phyloP scores from a whole-genome alignment of 2,797 vertebrate species.

The Erethizon dorsatum region DNA sequence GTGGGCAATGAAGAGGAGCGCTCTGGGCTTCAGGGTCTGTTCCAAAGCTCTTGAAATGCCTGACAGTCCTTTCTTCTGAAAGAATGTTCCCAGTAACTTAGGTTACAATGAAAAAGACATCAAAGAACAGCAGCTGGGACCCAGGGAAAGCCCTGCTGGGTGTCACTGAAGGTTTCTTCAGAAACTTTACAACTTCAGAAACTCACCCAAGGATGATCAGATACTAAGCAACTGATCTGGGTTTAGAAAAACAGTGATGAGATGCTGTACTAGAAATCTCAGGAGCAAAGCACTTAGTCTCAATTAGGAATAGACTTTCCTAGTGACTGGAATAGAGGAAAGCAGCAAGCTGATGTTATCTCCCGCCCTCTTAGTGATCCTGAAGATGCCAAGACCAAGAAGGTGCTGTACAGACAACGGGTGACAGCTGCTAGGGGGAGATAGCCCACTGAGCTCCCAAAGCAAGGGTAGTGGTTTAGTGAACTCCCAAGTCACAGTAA shows the following conservation, averaged over 20 bases:
- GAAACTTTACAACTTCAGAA: not conserved
- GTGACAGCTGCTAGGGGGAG: fast-evolving
- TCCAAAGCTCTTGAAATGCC: constrained; percentile 23
- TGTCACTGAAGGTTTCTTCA: not conserved
- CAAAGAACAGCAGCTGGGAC: not conserved
- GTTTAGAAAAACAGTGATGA: not conserved
- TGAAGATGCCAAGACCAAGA: not conserved
- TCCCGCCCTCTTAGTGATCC: not conserved
- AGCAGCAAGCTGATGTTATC: fast-evolving
- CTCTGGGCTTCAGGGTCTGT: not conserved
- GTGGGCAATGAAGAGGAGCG: not conserved
- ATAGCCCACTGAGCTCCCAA: not conserved
- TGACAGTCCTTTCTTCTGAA: not conserved
- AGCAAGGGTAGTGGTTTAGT: not conserved
- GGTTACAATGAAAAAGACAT: not conserved
- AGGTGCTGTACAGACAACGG: fast-evolving
- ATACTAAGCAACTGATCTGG: not conserved
- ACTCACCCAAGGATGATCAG: not conserved
- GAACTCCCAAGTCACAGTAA: not conserved
- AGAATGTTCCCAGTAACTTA: not conserved
- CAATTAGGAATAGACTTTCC: not conserved
- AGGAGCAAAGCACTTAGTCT: not conserved
- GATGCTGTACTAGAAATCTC: not conserved
- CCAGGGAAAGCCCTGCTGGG: not conserved
- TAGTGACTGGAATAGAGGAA: not conserved